A percentile compares a stretch with the other conserved stretches of the same genome.
phyloP scores from a whole-genome alignment of 1,140 invertebrate genomes.

The Pseudoatta argentina region DNA sequence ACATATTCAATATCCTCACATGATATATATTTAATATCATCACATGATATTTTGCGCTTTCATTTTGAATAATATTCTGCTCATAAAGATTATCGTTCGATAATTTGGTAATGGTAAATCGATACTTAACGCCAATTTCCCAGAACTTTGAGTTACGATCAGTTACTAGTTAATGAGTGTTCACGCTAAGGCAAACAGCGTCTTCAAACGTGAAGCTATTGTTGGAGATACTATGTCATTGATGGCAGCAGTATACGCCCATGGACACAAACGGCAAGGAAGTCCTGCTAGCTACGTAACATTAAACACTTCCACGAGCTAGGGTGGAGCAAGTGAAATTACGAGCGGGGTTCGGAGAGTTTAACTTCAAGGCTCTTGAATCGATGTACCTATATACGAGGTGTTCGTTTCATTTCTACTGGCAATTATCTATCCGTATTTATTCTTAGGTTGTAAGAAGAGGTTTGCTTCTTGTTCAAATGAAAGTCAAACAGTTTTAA shows the following conservation, averaged over 20 bases:
- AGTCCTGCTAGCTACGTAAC: conserved; percentile 61
- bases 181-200: conserved; percentile 3
- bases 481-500: conserved; percentile 48
- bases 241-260: conserved; percentile 31
- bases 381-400: conserved; percentile 37
- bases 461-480: conserved; percentile 20
- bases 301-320: conserved; percentile 67
- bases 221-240: conserved; percentile 45
- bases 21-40: neutral
- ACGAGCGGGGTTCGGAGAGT: conserved; percentile 52
- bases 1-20: neutral
- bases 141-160: conserved; percentile 36
- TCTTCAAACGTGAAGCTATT: conserved; percentile 41
- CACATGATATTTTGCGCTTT: neutral
- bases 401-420: conserved; percentile 42
- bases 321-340: conserved; percentile 62
- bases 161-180: conserved; percentile 26
- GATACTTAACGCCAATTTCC: conserved; percentile 38
- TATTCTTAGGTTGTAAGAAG: conserved; percentile 35
- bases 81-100: conserved; percentile 6
- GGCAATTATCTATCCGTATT: conserved; percentile 49
- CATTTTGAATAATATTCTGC: neutral
- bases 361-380: conserved; percentile 59
- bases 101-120: conserved; percentile 22
- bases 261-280: conserved; percentile 47